phyloP scores from a whole-genome alignment of 2,888 invertebrate genomes.

The Timema podura region DNA sequence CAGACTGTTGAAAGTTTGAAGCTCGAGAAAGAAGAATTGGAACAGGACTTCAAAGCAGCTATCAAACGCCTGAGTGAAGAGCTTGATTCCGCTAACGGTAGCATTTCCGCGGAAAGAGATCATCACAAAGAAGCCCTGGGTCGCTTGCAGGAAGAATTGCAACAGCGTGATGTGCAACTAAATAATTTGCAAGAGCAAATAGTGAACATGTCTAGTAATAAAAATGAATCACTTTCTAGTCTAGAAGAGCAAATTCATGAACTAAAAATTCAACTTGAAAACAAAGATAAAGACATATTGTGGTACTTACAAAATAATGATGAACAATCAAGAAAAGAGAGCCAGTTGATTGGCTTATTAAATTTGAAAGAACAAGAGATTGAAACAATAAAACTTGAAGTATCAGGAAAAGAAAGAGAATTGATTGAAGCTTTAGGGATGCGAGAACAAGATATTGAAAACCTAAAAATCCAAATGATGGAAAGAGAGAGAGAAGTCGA shows the following conservation, averaged over 20 bases:
- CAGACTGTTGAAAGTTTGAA: constrained; percentile 29
- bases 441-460: constrained; percentile 27
- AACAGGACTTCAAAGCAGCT: constrained; percentile 5
- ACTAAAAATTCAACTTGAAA: neutral
- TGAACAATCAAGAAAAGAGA: neutral
- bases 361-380: constrained; percentile 36
- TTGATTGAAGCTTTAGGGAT: neutral
- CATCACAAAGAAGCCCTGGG: neutral
- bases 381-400: neutral
- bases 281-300: constrained; percentile 14
- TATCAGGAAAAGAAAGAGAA: constrained; percentile 4
- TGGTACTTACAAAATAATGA: neutral
- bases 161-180: no score
- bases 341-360: constrained; percentile 10
- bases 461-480: constrained; percentile 32
- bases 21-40: constrained; percentile 32
- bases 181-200: no score
- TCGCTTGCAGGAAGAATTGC: no score
- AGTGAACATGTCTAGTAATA: no score
- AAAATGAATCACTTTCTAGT: no score
- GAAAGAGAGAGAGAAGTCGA: constrained; percentile 35
- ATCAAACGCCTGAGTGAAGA: constrained; percentile 17
- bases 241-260: constrained; percentile 16
- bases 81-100: neutral
- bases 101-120: neutral